Evolutionary conservation across 1,140 invertebrate genomes (phyloP), one percentile per base, ranked within the genome.

Genomic region (Pseudoatta argentina): DNA sequence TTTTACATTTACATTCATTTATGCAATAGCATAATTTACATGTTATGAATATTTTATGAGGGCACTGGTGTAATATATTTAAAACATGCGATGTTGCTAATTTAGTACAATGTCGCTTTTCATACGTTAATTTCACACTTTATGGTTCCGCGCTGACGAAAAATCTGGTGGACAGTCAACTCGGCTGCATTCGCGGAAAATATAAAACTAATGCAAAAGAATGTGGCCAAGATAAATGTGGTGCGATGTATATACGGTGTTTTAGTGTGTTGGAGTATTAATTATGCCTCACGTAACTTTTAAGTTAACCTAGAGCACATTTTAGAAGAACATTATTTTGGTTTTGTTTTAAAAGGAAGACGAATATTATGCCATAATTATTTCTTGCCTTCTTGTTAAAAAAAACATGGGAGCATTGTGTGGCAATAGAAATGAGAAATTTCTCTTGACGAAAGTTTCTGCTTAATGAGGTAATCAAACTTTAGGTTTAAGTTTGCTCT

Each of bases 71-170:
- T 83, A 75, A 75, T 75, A 61, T 75, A 75, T 83, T 83, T 83
- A 83, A 83, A 83, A 83, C 69, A 82, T 48, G 34, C 55, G 53
- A 73, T 34, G 69, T 73, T 24, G 69, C 69, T 83, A 73, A 83
- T 83, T 83, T 18, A 81, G 78, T 71, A 81, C 66, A 81, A 75
- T 73, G 79, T 83, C 69, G 69, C 79, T 61, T 73, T 81, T 83
- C 69, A 75, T 83, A 75, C 79, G 69, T 83, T 83, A 83, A 83
- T 83, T 83, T 73, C 67, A 83, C 79, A 83, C 69, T 83, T 73
- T 59, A 27, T 75, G 79, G 79, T 21, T 44, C 55, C 53, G 66
- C 55, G 79, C 55, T 51, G 59, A 83, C 55, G 69, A 83, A 83
- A 83, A 83, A 83, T 75, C 78, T 59, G 30, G 64, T 30, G 39